Evolutionary conservation across 2,113 vertebrate genomes (phyloP), one percentile per base, ranked within the genome.

Genomic region (Cyanoliseus patagonus): DNA sequence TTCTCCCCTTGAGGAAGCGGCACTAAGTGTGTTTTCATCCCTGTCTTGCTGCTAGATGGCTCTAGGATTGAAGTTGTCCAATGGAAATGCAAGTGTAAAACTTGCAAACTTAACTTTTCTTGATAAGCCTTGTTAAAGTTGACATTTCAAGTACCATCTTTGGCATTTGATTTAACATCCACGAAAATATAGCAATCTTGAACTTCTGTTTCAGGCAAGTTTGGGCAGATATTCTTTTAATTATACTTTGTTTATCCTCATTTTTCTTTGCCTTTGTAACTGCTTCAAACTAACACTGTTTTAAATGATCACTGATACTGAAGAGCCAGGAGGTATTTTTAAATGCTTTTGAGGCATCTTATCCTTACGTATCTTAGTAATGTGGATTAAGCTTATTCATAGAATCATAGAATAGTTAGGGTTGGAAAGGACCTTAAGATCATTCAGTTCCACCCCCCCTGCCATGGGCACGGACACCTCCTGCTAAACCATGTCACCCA

Each of bases 121-220:
- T 72, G 61, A 25, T 78, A 24, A 19, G 11, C 68, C 77, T 79
- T 88, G 33, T 55, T 94, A 75, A 63, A 39, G 76, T 72, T 95
- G 86, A 91, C 20, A 23, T 92, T 87, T 78, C 81, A 61, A 64
- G 76, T 82, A 47, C 35, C 19, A 7, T 72, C 55, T 75, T 63
- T 89, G 93, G 81, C 35, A 61, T 89, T 79, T 79, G 47, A 73
- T 82, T 88, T 89, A 84, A 75, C 73, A 37, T 84, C 77, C n/a
- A 17, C 37, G 74, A 73, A 81, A 84, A 84, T n/a, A 89, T 73
- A 33, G 37, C 41, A 69, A 16, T 92, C 69, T 86, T 81, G 59
- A 75, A 61, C 42, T 81, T 86, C 42, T 79, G 41, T 89, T 96
- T 91, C 27, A 16, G 81, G 77, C 95, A 79, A 82, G 94, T 87